A percentile compares a stretch with the other conserved stretches of the same genome.
Evolutionary conservation across 1,140 invertebrate genomes (phyloP).

Genomic region (Eumeta japonica): DNA sequence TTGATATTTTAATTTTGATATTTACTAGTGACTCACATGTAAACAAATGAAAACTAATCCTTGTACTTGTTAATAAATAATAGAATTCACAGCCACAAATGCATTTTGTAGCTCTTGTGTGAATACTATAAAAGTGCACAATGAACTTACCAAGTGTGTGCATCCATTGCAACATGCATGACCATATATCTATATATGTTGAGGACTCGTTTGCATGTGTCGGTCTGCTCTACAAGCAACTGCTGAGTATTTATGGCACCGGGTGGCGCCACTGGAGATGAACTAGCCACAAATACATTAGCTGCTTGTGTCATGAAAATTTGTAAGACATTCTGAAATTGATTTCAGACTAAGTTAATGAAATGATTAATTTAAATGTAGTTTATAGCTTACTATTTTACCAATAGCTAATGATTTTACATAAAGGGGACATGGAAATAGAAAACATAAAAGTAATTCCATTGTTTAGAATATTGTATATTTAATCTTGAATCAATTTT

Average conservation of each 20-base stretch:
- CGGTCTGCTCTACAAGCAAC: slow-evolving; percentile 86
- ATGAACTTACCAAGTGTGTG: slow-evolving; percentile 77
- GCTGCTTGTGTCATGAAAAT: slow-evolving; percentile 94
- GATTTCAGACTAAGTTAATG: neutral
- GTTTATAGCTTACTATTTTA: no score
- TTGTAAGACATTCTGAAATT: slow-evolving; percentile 78
- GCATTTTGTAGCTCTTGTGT: no score
- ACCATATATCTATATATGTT: slow-evolving; percentile 97
- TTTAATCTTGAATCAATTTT: no score
- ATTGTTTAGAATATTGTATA: no score
- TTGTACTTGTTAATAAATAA: no score
- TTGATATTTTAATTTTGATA: no score
- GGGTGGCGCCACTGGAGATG: slow-evolving; percentile 80
- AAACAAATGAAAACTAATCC: no score
- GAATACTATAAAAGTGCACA: neutral
- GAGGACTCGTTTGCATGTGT: slow-evolving; percentile 92
- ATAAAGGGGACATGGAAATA: no score
- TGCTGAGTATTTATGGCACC: slow-evolving; percentile 78
- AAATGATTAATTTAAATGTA: neutral
- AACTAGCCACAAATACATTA: slow-evolving; percentile 86
- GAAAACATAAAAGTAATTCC: no score
- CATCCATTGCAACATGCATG: slow-evolving; percentile 93
- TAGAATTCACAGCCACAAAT: no score
- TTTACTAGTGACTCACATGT: no score
- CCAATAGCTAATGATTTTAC: no score